Evolutionary conservation across 2,797 vertebrate genomes (phyloP), one percentile per base, ranked within the genome.

Genomic region (Pangasius mekongensis): DNA sequence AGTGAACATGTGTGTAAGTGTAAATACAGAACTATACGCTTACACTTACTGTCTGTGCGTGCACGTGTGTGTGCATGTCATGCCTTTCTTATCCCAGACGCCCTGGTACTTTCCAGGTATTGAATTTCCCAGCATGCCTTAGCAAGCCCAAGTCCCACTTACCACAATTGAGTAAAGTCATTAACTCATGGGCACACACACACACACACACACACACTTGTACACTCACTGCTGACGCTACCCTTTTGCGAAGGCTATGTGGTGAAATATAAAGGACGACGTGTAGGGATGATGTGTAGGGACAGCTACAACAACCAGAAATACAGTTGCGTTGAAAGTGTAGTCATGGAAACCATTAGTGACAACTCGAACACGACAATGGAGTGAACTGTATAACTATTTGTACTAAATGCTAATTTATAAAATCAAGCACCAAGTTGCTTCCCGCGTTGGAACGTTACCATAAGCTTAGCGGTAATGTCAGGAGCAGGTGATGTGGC

Each of bases 51-150:
- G 84, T 80, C 62, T 71, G 73, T 76, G 67, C 60, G 27, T 24
- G 8, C 33, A 62, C 74, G 24, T 77, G 49, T 83, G 14, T 77
- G 67, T 69, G 49, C 67, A 33, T 84, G 84, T 83, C 81, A n/a
- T 69, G 73, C 62, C 43, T 86, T 89, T 74, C 78, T 84, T 76
- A 89, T 91, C 87, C 92, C 90, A 94, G 91, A 93, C 90, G 62
- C 90, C 83, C 91, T 93, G 95, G 95, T 96, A 94, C 94, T 96
- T 96, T 96, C 94, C 95, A 94, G 93, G 87, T 94, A 95, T 95
- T 92, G 90, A 92, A 93, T 95, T 95, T 93, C 95, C 89, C 82
- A 84, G 89, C 96, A 96, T 92, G 96, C 94, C 93, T 89, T 86
- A 93, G 93, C 96, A 96, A 92, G 95, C 91, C 90, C 80, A 43